Conservation (phyloP, 2,888 invertebrate species). For the Cephus runcator region DNA sequence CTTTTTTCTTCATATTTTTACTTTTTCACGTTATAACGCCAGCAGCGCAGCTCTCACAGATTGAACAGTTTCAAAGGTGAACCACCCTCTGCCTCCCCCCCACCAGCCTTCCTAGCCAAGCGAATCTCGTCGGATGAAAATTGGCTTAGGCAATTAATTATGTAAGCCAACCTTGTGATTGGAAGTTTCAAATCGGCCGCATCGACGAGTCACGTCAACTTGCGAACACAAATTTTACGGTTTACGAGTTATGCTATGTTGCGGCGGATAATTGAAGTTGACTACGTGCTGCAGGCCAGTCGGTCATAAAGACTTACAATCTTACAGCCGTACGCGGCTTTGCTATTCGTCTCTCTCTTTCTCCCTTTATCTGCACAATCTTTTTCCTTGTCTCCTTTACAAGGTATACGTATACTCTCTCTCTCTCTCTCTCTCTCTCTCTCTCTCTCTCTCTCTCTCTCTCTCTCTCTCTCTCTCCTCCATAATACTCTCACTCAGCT, state of each 20-base stretch:
- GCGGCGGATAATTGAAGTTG: slow-evolving; percentile 11
- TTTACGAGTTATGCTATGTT: background rate
- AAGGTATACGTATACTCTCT: background rate
- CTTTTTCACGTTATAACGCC: background rate
- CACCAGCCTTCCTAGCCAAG: background rate
- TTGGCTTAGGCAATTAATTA: slow-evolving; percentile 12
- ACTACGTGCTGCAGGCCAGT: background rate
- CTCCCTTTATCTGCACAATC: background rate
- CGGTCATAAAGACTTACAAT: background rate
- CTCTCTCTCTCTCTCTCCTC: background rate
- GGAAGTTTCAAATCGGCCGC: background rate
- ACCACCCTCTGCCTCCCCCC: background rate
- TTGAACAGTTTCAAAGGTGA: background rate
- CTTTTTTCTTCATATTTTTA: background rate
- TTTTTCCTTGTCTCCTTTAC: background rate
- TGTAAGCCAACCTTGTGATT: slow-evolving; percentile 13
- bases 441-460: background rate
- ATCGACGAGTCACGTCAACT: background rate
- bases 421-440: background rate
- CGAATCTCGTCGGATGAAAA: background rate
- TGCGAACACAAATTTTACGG: slow-evolving; percentile 11
- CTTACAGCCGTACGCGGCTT: background rate
- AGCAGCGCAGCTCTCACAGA: background rate
- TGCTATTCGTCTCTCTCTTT: background rate
- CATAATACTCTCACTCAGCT: background rate